Base-by-base conservation (phyloP, 2,888 invertebrate genomes). In the Sarcophaga carnaria region DNA sequence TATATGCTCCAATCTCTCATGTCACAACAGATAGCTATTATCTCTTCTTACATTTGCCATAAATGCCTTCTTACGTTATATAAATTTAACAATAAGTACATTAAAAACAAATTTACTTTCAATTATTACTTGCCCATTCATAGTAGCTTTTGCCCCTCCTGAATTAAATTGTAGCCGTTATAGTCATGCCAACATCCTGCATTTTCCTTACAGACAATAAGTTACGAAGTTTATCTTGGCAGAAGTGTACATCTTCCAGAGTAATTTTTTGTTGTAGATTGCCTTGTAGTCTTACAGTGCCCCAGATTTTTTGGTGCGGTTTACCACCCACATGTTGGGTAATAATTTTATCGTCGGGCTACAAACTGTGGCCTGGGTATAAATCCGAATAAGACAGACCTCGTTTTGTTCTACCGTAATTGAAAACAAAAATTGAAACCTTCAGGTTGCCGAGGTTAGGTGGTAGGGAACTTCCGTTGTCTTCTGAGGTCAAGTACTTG, bases 131-230 rank as follows among this genome's bases (percentile, higher is more conserved):
- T 82, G 1, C 25, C 63, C 91, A 80, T 90, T 25, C 2, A 25
- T 25, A 25, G 25, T 25, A 25, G 25, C 25, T 4, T 79, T 81
- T 90, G 92, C 89, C 20, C 77, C 87, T 84, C 80, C 88, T 87
- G 85, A 54, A 76, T 77, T n/a, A 74, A 88, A 88, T 25, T 25
- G 0, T 25, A 4, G 25, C 25, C 14, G 74, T 84, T 17, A 88
- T 74, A 4, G 80, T 89, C 88, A 91, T 89, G 12, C 92, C 92
- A 54, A 89, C 88, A 72, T 91, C 86, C 75, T 90, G 90, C 88
- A 92, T 90, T 71, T 82, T 88, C 27, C 83, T 83, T 0, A 85
- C 78, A 14, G 81, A 81, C 1, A 77, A 10, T 17, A 77, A 37
- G 72, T 85, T 85, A 14, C 77, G 11, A 4, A 91, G 90, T 8